A percentile compares a stretch with the other conserved stretches of the same genome.
phyloP scores from a whole-genome alignment of 1,140 invertebrate genomes.

The Gerris buenoi region DNA sequence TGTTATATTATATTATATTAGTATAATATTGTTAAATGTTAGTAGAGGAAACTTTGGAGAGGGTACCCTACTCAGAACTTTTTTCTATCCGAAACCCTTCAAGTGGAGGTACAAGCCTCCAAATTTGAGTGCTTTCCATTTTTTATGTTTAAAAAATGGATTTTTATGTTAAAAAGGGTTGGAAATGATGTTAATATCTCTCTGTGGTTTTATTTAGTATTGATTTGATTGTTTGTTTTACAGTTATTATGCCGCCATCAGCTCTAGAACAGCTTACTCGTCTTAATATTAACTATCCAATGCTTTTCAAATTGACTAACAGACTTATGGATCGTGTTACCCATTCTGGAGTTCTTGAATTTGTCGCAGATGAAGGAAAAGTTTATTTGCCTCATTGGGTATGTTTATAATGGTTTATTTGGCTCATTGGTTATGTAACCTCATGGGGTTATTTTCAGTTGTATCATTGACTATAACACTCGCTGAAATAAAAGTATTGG shows the following conservation, averaged over 20 bases:
- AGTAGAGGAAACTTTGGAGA: too few species aligned
- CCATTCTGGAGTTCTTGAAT: constrained; percentile 96
- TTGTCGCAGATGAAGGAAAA: constrained; percentile 96
- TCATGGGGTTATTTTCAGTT: too few species aligned
- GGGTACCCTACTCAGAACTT: too few species aligned
- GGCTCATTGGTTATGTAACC: too few species aligned
- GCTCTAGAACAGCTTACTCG: constrained; percentile 83
- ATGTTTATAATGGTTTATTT: constrained; percentile 22
- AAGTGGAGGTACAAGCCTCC: too few species aligned
- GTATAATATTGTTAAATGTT: too few species aligned
- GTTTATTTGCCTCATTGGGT: constrained; percentile 97
- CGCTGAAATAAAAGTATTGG: too few species aligned
- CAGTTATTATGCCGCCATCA: constrained; percentile 96
- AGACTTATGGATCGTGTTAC: constrained; percentile 69
- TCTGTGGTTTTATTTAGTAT: neutral
- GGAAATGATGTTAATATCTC: too few species aligned
- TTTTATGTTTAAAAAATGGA: neutral
- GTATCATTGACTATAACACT: too few species aligned
- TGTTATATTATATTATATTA: too few species aligned
- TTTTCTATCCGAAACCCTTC: too few species aligned
- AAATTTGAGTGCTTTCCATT: neutral
- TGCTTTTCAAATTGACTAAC: constrained; percentile 95
- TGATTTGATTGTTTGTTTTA: constrained; percentile 23
- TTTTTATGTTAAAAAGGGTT: neutral
- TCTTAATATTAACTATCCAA: constrained; percentile 94